Percentiles rank a stretch among this genome's conserved stretches.
These are phyloP conservation scores for Origma solitaria DNA, from an alignment of 2,113 vertebrate species.

Conservation along the genomic window DNA sequence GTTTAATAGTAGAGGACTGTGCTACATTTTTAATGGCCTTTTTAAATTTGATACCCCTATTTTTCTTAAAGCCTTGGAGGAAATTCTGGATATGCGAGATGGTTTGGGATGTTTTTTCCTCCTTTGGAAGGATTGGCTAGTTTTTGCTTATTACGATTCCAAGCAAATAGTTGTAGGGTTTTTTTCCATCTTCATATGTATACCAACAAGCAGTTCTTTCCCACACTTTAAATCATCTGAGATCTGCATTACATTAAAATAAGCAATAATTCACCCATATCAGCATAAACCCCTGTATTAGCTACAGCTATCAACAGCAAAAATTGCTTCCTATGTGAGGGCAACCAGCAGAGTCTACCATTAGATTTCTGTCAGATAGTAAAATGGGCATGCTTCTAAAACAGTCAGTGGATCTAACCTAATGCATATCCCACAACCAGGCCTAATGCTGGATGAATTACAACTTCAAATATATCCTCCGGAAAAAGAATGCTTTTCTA, in stretches of 20 bases:
- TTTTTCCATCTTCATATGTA: background rate
- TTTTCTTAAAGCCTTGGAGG: background rate
- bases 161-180: conserved; percentile 8
- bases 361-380: background rate
- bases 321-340: background rate
- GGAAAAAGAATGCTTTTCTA: background rate
- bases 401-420: background rate
- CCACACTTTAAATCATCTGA: conserved; percentile 22
- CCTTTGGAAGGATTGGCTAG: conserved; percentile 7
- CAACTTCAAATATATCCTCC: background rate
- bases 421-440: background rate
- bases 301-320: background rate
- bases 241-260: background rate
- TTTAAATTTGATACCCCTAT: conserved; percentile 19
- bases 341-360: background rate
- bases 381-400: background rate
- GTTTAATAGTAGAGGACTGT: background rate
- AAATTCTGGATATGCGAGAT: background rate
- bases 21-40: background rate
- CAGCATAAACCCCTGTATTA: background rate
- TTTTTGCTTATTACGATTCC: background rate
- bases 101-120: background rate
- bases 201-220: conserved; percentile 24
- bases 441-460: background rate
- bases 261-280: background rate